Conservation (phyloP, 2,888 invertebrate species). For the Tenthredo notha region DNA sequence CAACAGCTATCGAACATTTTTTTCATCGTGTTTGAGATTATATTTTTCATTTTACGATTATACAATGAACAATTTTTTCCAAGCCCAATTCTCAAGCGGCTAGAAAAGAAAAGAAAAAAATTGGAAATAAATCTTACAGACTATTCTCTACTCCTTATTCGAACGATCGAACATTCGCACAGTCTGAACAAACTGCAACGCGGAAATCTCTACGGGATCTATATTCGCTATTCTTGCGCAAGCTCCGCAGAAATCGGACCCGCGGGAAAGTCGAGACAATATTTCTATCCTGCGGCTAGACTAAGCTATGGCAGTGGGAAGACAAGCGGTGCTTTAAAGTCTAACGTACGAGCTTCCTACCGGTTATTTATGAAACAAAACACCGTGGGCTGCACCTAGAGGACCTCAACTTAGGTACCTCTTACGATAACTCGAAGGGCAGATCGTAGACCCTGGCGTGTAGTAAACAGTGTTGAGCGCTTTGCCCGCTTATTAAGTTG, state of each 20-base stretch:
- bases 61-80: neutral
- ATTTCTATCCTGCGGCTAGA: slow-evolving; percentile 24
- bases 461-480: slow-evolving; percentile 53
- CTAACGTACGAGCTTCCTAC: slow-evolving; percentile 66
- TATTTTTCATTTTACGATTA: slow-evolving; percentile 1
- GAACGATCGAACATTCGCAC: slow-evolving; percentile 5
- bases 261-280: slow-evolving; percentile 38
- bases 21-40: neutral
- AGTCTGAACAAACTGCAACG: neutral
- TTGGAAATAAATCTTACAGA: neutral
- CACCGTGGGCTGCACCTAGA: slow-evolving; percentile 59
- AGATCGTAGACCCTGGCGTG: slow-evolving; percentile 34
- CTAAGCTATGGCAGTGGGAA: slow-evolving; percentile 65
- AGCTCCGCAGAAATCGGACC: slow-evolving; percentile 10
- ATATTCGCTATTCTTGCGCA: neutral
- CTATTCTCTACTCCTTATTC: neutral
- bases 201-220: slow-evolving; percentile 10
- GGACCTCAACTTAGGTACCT: slow-evolving; percentile 57
- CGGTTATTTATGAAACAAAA: slow-evolving; percentile 65
- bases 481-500: slow-evolving; percentile 65
- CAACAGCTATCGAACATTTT: neutral
- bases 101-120: neutral
- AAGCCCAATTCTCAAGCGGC: neutral
- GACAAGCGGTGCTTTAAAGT: slow-evolving; percentile 63
- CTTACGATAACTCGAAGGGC: slow-evolving; percentile 51